phyloP scores from a whole-genome alignment of 2,113 vertebrate genomes.

The Hemiprocne comata region DNA sequence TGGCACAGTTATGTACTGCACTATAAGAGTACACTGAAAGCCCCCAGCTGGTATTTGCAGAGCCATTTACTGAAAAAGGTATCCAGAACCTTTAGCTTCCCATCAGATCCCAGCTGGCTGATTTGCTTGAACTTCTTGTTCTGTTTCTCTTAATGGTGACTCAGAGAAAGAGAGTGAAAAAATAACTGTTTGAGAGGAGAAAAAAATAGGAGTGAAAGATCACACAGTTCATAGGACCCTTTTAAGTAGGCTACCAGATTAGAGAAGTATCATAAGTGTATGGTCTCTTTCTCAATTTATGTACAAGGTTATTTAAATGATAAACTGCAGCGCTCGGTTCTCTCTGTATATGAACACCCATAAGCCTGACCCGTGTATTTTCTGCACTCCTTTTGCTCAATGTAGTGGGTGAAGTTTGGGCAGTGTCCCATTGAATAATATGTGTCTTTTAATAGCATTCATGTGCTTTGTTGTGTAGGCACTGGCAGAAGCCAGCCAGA shows the following conservation, averaged over 20 bases:
- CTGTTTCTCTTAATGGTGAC: background rate
- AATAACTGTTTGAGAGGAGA: background rate
- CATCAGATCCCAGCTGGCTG: background rate
- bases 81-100: background rate
- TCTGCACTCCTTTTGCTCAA: background rate
- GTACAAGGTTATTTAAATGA: background rate
- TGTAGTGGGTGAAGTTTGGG: constrained; percentile 5
- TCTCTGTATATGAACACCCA: background rate
- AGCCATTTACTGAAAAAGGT: background rate
- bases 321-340: background rate
- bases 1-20: background rate
- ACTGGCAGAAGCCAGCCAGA: background rate
- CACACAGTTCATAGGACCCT: background rate
- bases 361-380: constrained; percentile 6
- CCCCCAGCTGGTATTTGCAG: background rate
- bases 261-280: background rate
- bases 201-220: background rate
- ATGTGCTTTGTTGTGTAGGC: constrained; percentile 1
- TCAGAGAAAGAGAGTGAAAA: background rate
- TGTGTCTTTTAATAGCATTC: constrained; percentile 33
- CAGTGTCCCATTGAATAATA: constrained; percentile 39
- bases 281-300: background rate
- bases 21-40: background rate
- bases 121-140: background rate
- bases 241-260: background rate